phyloP scores from a whole-genome alignment of 2,797 vertebrate genomes.

The Crocodylus rhombifer region DNA sequence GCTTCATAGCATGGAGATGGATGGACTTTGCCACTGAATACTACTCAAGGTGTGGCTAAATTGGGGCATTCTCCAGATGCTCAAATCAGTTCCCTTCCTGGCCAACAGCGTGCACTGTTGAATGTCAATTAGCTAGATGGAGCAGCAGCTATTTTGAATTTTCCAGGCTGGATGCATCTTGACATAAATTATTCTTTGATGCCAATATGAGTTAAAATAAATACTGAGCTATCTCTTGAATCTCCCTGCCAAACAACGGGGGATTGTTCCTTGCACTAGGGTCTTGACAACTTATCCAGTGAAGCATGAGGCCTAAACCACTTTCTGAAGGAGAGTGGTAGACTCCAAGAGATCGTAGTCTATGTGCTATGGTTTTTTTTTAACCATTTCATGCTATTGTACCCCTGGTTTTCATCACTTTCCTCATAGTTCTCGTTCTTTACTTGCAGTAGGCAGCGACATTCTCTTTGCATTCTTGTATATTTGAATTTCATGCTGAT shows the following conservation, averaged over 20 bases:
- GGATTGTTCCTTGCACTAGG: neutral
- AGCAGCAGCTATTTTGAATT: neutral
- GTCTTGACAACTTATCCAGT: neutral
- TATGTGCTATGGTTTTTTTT: neutral
- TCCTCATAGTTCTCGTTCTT: neutral
- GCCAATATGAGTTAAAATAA: no score
- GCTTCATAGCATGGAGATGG: no score
- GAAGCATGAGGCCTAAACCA: neutral
- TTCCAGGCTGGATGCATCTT: neutral
- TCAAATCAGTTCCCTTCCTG: neutral
- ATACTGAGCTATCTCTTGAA: neutral
- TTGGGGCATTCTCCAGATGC: neutral
- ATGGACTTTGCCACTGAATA: neutral
- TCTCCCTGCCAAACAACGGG: no score
- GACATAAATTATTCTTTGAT: neutral
- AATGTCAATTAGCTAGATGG: no score
- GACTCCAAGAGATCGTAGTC: neutral
- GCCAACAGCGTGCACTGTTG: neutral
- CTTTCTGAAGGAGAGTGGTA: fast-evolving
- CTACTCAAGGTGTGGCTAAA: neutral
- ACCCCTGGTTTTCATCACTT: neutral
- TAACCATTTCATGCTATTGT: fast-evolving
- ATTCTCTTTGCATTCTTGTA: no score
- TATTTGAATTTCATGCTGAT: no score
- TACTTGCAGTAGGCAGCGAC: neutral